Evolutionary conservation across 2,797 vertebrate species (phyloP).

Genomic region (Tapirus indicus): DNA sequence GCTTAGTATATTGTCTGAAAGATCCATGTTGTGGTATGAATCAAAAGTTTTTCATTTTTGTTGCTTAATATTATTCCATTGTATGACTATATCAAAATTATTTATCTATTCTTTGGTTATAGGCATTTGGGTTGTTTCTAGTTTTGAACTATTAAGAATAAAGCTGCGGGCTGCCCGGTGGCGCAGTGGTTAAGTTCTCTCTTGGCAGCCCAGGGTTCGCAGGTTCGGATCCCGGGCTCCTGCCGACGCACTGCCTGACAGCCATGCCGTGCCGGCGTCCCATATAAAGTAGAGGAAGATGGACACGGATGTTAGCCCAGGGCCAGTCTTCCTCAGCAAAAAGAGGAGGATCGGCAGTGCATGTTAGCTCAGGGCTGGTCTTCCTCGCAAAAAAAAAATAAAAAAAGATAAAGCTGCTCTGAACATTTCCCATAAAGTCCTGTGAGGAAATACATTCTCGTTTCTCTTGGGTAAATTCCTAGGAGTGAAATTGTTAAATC

Average conservation of each 20-base stretch:
- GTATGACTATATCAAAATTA: not conserved
- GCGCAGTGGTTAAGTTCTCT: too few species aligned
- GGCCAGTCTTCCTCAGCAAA: too few species aligned
- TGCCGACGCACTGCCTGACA: too few species aligned
- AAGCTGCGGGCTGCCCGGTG: too few species aligned
- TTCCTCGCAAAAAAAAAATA: too few species aligned
- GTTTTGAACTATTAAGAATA: not conserved
- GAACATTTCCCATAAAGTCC: not conserved
- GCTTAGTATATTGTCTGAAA: not conserved
- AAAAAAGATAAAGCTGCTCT: not conserved
- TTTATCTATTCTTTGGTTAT: not conserved
- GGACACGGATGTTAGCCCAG: too few species aligned
- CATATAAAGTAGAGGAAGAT: too few species aligned
- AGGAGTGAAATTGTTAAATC: not conserved
- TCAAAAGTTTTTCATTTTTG: slow-evolving; percentile 9
- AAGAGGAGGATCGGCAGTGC: too few species aligned
- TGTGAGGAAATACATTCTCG: not conserved
- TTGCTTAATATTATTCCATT: not conserved
- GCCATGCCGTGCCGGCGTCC: too few species aligned
- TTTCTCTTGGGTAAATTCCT: not conserved
- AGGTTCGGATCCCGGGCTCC: too few species aligned
- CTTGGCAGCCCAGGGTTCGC: too few species aligned
- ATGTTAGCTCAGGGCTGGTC: too few species aligned
- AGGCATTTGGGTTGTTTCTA: not conserved
- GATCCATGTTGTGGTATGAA: not conserved